Conservation (phyloP, 2,113 vertebrate genomes). For the Colinus virginianus region DNA sequence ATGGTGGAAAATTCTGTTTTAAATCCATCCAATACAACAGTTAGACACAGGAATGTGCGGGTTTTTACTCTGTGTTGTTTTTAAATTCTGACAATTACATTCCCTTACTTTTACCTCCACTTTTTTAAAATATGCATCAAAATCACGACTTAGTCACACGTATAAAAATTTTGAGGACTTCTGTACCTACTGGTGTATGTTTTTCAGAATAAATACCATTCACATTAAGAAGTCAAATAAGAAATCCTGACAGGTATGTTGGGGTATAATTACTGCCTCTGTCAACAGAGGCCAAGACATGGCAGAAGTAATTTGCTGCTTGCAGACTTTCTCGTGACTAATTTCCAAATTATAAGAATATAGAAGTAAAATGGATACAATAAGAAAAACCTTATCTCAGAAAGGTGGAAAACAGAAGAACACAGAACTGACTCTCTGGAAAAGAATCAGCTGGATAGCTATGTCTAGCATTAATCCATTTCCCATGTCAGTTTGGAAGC, state of each 20-base stretch:
- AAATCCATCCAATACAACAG: slow-evolving; percentile 61
- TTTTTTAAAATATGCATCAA: not conserved
- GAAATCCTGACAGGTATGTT: not conserved
- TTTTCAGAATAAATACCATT: not conserved
- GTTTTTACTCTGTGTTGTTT: not conserved
- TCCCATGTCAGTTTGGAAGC: not conserved
- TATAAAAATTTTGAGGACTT: not conserved
- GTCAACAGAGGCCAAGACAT: not conserved
- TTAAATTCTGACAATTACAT: not conserved
- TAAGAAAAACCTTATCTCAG: not conserved
- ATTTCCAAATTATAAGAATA: not conserved
- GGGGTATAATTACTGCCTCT: not conserved
- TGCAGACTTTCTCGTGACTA: not conserved
- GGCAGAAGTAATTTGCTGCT: not conserved
- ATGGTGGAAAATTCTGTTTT: slow-evolving; percentile 71
- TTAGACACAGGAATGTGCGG: slow-evolving; percentile 24
- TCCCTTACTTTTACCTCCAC: slow-evolving; percentile 21
- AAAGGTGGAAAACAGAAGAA: not conserved
- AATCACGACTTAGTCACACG: not conserved
- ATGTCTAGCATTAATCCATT: not conserved
- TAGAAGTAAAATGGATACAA: not conserved
- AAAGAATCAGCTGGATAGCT: not conserved
- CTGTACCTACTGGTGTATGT: not conserved
- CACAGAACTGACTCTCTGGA: not conserved
- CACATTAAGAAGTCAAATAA: not conserved